Evolutionary conservation across 2,797 vertebrate genomes (phyloP).

Genomic region (Falco naumanni): DNA sequence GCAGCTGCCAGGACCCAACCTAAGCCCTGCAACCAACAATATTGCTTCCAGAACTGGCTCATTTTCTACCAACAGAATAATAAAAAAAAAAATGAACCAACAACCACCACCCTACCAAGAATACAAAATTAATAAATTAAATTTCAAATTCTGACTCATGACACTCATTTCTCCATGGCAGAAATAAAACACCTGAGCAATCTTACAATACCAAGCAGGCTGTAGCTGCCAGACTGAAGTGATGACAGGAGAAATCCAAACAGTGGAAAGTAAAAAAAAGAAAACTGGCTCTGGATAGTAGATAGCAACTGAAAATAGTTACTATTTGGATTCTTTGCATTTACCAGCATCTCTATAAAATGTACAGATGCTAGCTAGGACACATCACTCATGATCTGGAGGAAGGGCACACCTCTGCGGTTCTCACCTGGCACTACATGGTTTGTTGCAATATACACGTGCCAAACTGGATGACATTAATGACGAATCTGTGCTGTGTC

Average conservation of each 20-base stretch:
- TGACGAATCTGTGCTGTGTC: neutral
- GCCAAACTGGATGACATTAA: neutral
- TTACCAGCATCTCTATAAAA: neutral
- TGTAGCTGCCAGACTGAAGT: neutral
- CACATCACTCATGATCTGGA: neutral
- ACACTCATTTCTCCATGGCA: neutral
- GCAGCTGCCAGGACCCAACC: neutral
- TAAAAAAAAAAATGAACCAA: accelerated
- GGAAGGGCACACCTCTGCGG: neutral
- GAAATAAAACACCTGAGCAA: neutral
- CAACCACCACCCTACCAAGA: neutral
- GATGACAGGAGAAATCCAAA: neutral
- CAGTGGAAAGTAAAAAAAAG: neutral
- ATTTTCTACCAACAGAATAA: neutral
- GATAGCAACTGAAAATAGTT: neutral
- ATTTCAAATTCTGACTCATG: neutral
- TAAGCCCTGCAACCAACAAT: neutral
- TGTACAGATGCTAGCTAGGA: neutral
- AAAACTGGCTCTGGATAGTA: neutral
- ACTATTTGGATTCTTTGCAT: neutral
- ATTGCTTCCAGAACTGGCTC: neutral
- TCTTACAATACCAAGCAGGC: neutral
- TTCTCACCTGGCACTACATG: neutral
- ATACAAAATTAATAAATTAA: neutral
- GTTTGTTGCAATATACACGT: neutral